Conservation (phyloP, 2,797 vertebrate genomes). For the Melanotaenia maccullochi region DNA sequence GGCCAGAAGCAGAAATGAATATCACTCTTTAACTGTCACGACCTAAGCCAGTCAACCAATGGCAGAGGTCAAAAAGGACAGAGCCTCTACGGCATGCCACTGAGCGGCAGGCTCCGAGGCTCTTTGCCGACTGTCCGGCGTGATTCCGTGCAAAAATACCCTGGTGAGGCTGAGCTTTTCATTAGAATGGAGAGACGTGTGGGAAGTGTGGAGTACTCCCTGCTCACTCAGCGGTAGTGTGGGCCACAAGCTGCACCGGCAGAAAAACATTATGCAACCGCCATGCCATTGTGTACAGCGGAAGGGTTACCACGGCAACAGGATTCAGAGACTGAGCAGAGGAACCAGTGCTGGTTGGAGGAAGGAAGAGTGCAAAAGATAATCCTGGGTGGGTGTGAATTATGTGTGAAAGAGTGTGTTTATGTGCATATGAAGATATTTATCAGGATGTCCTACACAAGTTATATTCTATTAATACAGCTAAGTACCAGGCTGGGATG, state of each 20-base stretch:
- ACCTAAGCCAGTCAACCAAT: not conserved
- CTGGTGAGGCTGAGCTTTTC: constrained; percentile 69
- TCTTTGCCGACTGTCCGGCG: constrained; percentile 19
- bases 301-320: constrained; percentile 84
- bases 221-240: constrained; percentile 73
- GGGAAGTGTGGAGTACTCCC: constrained; percentile 74
- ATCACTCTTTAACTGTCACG: not conserved
- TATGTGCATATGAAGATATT: constrained; percentile 22
- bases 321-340: constrained; percentile 59
- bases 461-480: not conserved
- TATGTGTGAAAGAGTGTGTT: constrained; percentile 4
- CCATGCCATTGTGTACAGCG: constrained; percentile 69
- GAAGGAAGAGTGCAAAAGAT: constrained; percentile 63
- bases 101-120: not conserved
- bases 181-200: constrained; percentile 74
- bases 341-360: constrained; percentile 49
- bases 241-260: constrained; percentile 70
- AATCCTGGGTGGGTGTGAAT: constrained; percentile 45
- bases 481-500: not conserved
- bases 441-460: constrained; percentile 17
- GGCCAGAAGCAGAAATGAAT: too few relatives aligned
- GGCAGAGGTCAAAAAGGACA: constrained; percentile 5
- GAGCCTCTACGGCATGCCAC: not conserved
- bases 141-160: constrained; percentile 47
- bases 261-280: constrained; percentile 80